These are phyloP conservation scores for Coecobrya sp. DNA, from an alignment of 2,888 invertebrate genomes.

Conservation along the genomic window DNA sequence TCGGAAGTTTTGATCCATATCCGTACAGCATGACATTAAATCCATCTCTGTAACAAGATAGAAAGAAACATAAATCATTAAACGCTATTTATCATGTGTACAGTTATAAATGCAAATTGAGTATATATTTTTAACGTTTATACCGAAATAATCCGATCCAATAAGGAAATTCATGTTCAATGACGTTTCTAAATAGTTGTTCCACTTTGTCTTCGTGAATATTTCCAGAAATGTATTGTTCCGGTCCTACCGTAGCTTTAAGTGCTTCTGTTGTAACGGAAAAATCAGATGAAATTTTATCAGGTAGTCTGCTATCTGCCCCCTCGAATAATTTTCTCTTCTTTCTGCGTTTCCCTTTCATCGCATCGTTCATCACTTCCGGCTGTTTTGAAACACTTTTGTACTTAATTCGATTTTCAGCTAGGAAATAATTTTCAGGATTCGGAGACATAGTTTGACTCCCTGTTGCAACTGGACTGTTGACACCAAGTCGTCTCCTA, in stretches of 20 bases:
- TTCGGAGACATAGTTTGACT: constrained; percentile 78
- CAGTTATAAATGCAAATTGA: too few relatives aligned
- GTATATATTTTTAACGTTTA: background rate
- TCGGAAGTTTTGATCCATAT: constrained; percentile 94
- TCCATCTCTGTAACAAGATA: constrained; percentile 91
- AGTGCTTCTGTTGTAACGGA: constrained; percentile 81
- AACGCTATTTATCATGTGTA: too few relatives aligned
- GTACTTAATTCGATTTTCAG: constrained; percentile 78
- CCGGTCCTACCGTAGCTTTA: constrained; percentile 41
- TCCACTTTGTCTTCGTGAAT: constrained; percentile 69
- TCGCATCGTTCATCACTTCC: constrained; percentile 78
- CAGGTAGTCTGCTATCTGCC: constrained; percentile 76
- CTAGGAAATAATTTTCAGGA: constrained; percentile 82
- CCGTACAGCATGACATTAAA: constrained; percentile 96
- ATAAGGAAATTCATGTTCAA: constrained; percentile 81
- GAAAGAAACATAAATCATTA: too few relatives aligned
- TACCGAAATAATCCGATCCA: constrained; percentile 83
- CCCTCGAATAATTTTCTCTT: constrained; percentile 77
- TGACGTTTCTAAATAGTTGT: constrained; percentile 2
- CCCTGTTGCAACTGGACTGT: constrained; percentile 65
- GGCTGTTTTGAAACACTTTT: constrained; percentile 37
- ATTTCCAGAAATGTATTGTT: constrained; percentile 51
- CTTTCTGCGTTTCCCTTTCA: constrained; percentile 76
- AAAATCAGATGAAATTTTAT: constrained; percentile 76
- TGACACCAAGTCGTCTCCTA: constrained; percentile 29